Conservation (phyloP, 2,797 vertebrate genomes). For the Pyrocephalus nanus region DNA sequence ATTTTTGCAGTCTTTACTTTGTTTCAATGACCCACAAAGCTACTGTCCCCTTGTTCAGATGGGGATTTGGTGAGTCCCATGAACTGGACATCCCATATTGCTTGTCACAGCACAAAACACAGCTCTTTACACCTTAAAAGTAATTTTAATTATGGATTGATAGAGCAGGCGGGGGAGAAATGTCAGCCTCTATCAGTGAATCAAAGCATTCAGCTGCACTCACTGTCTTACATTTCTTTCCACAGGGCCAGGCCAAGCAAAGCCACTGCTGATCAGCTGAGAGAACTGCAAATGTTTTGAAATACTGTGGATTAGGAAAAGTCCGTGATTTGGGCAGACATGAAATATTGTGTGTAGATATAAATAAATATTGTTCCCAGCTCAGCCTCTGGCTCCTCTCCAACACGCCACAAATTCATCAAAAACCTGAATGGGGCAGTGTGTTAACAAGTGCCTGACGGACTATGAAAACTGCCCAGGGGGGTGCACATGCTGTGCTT, state of each 20-base stretch:
- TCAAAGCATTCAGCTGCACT: slow-evolving; percentile 63
- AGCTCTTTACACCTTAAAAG: background rate
- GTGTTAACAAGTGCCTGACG: slow-evolving; percentile 73
- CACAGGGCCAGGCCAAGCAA: slow-evolving; percentile 59
- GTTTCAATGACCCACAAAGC: background rate
- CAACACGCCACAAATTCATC: slow-evolving; percentile 40
- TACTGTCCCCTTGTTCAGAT: background rate
- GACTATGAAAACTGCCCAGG: slow-evolving; percentile 57
- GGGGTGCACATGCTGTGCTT: slow-evolving; percentile 30
- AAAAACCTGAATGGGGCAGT: slow-evolving; percentile 74
- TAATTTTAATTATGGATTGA: slow-evolving; percentile 4
- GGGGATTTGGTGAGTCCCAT: background rate
- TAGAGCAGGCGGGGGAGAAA: slow-evolving; percentile 19
- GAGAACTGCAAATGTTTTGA: slow-evolving; percentile 73
- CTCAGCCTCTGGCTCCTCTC: slow-evolving; percentile 59
- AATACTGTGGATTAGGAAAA: slow-evolving; percentile 64
- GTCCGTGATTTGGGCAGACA: slow-evolving; percentile 69
- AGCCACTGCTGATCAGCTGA: slow-evolving; percentile 56
- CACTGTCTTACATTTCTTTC: slow-evolving; percentile 43
- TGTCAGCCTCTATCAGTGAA: slow-evolving; percentile 46
- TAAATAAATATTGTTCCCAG: slow-evolving; percentile 82
- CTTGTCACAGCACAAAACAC: background rate
- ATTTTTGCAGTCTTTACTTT: background rate
- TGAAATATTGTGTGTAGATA: slow-evolving; percentile 77
- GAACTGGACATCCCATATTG: background rate